phyloP scores from a whole-genome alignment of 2,797 vertebrate genomes.

The Muscicapa comitata region DNA sequence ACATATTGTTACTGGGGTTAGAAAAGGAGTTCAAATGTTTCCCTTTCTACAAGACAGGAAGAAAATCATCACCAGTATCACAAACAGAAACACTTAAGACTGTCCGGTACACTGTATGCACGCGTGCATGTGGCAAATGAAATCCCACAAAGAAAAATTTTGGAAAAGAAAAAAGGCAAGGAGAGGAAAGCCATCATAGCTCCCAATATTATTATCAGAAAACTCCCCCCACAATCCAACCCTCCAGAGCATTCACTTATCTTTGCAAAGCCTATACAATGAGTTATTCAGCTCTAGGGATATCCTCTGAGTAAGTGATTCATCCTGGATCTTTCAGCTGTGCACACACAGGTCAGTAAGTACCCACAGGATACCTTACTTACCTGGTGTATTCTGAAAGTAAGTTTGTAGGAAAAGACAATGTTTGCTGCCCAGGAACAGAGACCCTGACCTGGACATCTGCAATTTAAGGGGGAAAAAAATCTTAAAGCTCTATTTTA shows the following conservation, averaged over 20 bases:
- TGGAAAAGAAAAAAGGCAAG: not conserved
- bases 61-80: not conserved
- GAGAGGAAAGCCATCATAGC: not conserved
- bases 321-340: not conserved
- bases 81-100: not conserved
- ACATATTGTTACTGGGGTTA: not conserved
- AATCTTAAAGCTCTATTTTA: not conserved
- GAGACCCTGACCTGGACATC: not conserved
- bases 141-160: not conserved
- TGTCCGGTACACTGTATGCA: not conserved
- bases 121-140: accelerated
- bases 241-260: not conserved
- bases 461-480: not conserved
- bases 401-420: not conserved
- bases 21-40: not conserved
- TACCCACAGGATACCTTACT: not conserved
- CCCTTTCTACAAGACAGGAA: not conserved
- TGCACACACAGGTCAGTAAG: not conserved
- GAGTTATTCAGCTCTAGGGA: not conserved
- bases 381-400: not conserved
- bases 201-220: not conserved
- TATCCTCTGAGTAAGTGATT: not conserved
- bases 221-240: not conserved
- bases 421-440: not conserved
- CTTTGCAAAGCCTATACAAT: not conserved